Conservation (phyloP, 35 echinoderm and acorn worm genomes). For the Diadema setosum region DNA sequence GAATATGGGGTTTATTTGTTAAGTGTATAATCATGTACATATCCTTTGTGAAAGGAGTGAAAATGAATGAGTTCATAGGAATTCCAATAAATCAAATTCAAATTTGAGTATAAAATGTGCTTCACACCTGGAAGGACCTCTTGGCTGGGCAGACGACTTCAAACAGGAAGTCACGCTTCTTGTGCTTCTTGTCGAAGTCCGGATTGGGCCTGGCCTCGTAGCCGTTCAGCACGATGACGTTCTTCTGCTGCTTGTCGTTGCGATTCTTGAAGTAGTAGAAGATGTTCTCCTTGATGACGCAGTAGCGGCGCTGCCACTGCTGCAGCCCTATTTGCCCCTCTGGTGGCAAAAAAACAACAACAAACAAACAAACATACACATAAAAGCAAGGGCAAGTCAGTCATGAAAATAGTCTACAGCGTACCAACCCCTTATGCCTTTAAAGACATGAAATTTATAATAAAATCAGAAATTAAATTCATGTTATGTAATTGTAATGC, state of each 20-base stretch:
- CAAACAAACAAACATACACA: neutral
- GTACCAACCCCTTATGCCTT: no score
- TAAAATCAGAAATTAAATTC: no score
- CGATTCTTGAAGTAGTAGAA: conserved; percentile 82
- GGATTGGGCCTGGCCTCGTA: conserved; percentile 54
- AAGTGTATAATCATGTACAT: no score
- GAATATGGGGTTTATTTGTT: no score
- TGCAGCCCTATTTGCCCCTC: conserved; percentile 77
- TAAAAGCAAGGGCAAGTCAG: no score
- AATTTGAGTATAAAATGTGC: no score
- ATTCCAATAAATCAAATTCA: no score
- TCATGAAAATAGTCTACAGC: no score
- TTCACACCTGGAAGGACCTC: conserved; percentile 66
- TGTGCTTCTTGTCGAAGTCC: conserved; percentile 79
- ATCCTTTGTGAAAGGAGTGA: no score
- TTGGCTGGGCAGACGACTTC: conserved; percentile 61
- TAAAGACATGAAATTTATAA: no score
- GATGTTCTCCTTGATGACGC: conserved; percentile 83
- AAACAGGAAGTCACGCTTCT: conserved; percentile 61
- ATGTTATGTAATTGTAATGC: no score
- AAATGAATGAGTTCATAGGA: no score
- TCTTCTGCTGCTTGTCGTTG: conserved; percentile 73
- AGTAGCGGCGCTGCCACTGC: conserved; percentile 70
- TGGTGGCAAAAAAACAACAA: neutral
- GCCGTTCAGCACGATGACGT: conserved; percentile 56